phyloP scores from a whole-genome alignment of 2,113 vertebrate species.

The Pipra filicauda region DNA sequence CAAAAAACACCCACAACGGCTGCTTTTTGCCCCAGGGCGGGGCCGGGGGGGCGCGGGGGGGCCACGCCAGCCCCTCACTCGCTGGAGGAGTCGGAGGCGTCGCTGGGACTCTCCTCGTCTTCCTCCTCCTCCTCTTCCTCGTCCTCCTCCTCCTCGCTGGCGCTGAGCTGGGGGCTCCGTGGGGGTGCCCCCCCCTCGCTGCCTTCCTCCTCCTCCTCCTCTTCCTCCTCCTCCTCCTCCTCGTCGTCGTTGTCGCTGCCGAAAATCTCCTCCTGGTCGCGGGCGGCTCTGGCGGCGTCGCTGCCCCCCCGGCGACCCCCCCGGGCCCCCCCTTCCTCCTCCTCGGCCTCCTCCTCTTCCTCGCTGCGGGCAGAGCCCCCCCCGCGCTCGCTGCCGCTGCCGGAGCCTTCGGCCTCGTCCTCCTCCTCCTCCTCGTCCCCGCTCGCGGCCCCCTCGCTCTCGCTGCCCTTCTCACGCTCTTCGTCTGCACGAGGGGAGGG shows the following conservation, averaged over 20 bases:
- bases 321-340: not conserved
- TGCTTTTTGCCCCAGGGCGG: too few species aligned
- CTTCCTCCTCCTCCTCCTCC: not conserved
- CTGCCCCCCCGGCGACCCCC: not conserved
- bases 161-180: not conserved
- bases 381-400: not conserved
- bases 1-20: too few species aligned
- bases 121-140: not conserved
- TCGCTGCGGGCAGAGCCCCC: not conserved
- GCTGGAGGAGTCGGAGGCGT: not conserved
- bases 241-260: not conserved
- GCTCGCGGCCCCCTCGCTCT: not conserved
- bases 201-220: not conserved
- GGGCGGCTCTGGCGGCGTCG: not conserved
- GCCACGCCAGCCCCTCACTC: not conserved
- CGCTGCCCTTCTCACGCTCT: not conserved
- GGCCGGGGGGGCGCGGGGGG: too few species aligned
- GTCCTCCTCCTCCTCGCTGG: not conserved
- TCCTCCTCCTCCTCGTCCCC: not conserved
- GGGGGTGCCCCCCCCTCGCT: not conserved
- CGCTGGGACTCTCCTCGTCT: not conserved
- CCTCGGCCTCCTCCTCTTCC: not conserved
- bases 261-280: not conserved
- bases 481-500: not conserved
- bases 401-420: not conserved